A percentile compares a stretch with the other conserved stretches of the same genome.
These are phyloP conservation scores for Drosophila novamexicana DNA, from an alignment of 1,140 invertebrate genomes.

Conservation along the genomic window DNA sequence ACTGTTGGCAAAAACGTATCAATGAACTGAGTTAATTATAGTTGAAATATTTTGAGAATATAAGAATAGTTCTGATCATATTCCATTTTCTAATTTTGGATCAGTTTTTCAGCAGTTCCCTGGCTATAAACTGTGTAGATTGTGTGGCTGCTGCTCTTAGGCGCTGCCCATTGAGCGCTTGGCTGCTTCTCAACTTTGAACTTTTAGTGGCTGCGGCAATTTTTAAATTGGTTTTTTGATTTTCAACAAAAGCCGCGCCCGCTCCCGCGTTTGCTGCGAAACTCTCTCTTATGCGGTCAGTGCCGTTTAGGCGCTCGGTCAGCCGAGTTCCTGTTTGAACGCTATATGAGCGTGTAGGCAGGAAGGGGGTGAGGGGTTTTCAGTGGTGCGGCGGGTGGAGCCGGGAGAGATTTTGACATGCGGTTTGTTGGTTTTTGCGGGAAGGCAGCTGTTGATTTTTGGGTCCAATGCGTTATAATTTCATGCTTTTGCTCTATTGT, in stretches of 20 bases:
- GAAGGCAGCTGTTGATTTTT: constrained; percentile 78
- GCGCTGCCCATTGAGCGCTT: constrained; percentile 52
- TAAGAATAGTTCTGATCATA: no score
- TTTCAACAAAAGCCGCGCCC: constrained; percentile 30
- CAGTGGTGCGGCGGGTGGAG: constrained; percentile 27
- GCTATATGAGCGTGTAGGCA: constrained; percentile 6
- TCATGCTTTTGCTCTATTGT: constrained; percentile 46
- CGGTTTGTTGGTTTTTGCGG: constrained; percentile 78
- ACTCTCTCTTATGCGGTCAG: constrained; percentile 70
- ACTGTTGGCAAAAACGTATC: no score
- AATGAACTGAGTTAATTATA: no score
- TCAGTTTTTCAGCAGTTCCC: constrained; percentile 1
- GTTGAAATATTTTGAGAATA: no score
- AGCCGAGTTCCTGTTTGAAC: constrained; percentile 60
- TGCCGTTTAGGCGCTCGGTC: constrained; percentile 75
- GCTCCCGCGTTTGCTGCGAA: not conserved
- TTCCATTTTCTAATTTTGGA: not conserved
- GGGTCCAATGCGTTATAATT: constrained; percentile 79
- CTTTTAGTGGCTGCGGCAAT: constrained; percentile 72
- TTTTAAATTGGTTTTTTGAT: constrained; percentile 75
- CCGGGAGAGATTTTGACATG: constrained; percentile 53
- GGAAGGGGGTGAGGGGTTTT: not conserved
- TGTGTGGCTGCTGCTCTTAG: constrained; percentile 37
- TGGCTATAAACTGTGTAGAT: constrained; percentile 21
- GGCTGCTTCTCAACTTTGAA: constrained; percentile 70